Conservation (phyloP, 2,888 invertebrate genomes). For the Agriopis leucophaearia region DNA sequence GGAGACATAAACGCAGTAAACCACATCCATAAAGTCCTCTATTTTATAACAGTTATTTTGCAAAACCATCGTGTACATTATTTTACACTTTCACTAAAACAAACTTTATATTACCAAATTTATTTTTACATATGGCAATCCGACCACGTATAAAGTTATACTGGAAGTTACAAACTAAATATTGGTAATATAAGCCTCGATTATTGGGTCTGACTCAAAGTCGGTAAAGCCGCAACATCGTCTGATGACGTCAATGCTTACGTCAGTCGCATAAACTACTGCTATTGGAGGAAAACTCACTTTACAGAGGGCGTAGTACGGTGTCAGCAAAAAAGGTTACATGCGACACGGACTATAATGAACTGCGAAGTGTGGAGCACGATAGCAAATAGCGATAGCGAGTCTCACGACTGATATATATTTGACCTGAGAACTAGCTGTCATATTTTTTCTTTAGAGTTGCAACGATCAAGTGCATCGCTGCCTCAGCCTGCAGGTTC, state of each 20-base stretch:
- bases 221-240: constrained; percentile 40
- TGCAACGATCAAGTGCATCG: too few species aligned
- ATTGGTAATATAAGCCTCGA: constrained; percentile 46
- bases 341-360: background rate
- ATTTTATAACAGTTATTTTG: constrained; percentile 63
- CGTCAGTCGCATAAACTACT: constrained; percentile 35
- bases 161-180: constrained; percentile 36
- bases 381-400: too few species aligned
- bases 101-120: constrained; percentile 6
- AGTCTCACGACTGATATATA: too few species aligned
- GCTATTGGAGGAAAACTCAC: constrained; percentile 43
- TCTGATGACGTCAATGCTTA: constrained; percentile 47
- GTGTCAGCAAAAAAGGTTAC: constrained; percentile 11
- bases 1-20: constrained; percentile 72
- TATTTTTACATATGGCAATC: constrained; percentile 19
- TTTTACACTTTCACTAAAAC: constrained; percentile 38
- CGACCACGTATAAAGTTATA: constrained; percentile 31
- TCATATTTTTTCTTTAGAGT: too few species aligned
- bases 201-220: constrained; percentile 45
- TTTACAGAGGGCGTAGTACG: constrained; percentile 37
- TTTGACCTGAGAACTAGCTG: too few species aligned
- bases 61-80: constrained; percentile 71
- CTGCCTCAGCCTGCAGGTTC: too few species aligned
- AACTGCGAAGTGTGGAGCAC: too few species aligned
- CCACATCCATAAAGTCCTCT: constrained; percentile 79